Evolutionary conservation across 1,140 invertebrate genomes (phyloP).

Genomic region (Penaeus indicus): DNA sequence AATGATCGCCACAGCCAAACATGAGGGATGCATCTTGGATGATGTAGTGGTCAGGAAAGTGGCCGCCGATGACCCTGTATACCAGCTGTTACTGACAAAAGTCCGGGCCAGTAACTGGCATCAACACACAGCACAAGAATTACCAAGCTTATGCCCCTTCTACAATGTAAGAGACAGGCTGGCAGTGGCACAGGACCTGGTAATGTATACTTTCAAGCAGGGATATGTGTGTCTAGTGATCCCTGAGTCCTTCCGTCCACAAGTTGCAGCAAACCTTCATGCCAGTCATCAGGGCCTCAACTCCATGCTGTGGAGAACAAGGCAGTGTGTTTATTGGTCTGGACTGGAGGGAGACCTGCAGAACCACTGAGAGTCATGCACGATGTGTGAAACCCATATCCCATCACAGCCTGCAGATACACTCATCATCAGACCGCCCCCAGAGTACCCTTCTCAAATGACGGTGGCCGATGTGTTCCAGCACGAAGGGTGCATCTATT

Average conservation of each 20-base stretch:
- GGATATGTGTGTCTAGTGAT: not conserved
- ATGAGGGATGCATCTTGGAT: constrained; percentile 19
- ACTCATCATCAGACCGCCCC: constrained; percentile 6
- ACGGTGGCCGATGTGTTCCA: not conserved
- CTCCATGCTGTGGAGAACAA: no score
- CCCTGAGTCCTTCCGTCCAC: not conserved
- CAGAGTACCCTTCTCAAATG: constrained; percentile 10
- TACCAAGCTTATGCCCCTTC: constrained; percentile 18
- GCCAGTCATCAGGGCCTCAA: not conserved
- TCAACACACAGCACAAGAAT: not conserved
- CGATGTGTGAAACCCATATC: constrained; percentile 6
- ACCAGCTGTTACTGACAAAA: constrained; percentile 14
- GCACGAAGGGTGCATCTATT: not conserved
- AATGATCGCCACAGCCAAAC: not conserved
- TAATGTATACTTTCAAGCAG: not conserved
- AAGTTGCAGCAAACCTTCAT: not conserved
- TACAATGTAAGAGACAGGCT: constrained; percentile 26
- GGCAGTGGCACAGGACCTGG: not conserved
- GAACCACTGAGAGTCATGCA: not conserved
- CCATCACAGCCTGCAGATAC: not conserved
- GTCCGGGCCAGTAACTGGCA: constrained; percentile 25
- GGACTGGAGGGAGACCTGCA: not conserved
- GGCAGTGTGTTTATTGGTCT: no score
- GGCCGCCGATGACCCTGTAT: constrained; percentile 30
- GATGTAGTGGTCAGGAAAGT: not conserved